Conservation (phyloP, 2,797 vertebrate genomes). For the Epinephelus awoara region DNA sequence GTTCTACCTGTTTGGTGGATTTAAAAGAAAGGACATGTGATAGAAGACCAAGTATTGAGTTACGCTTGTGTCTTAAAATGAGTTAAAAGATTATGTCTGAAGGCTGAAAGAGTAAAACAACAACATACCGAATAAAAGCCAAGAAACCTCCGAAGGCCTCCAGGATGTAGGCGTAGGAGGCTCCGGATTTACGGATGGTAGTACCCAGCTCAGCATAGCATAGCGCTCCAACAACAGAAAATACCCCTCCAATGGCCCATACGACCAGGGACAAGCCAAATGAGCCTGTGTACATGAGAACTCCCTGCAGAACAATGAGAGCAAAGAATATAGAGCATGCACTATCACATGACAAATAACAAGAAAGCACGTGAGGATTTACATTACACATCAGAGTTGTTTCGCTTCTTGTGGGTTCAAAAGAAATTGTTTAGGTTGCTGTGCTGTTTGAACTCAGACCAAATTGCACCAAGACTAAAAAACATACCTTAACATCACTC, state of each 20-base stretch:
- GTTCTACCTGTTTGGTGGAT: background rate
- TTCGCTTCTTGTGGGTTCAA: background rate
- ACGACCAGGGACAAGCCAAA: constrained; percentile 86
- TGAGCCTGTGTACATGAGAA: constrained; percentile 85
- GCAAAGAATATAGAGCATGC: background rate
- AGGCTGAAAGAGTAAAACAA: background rate
- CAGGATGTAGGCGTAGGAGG: constrained; percentile 88
- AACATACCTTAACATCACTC: background rate
- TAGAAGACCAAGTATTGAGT: background rate
- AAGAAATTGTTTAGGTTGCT: no score
- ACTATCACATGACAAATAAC: background rate
- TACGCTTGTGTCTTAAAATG: background rate
- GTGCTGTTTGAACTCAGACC: no score
- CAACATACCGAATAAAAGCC: constrained; percentile 85
- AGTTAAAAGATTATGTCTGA: background rate
- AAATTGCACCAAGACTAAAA: background rate
- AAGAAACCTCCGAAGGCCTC: constrained; percentile 88
- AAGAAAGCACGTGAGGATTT: background rate
- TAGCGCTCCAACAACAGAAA: constrained; percentile 87
- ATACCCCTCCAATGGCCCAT: constrained; percentile 87
- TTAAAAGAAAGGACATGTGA: background rate
- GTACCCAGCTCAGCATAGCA: constrained; percentile 90
- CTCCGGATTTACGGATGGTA: constrained; percentile 88
- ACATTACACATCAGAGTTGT: background rate
- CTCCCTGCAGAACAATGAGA: constrained; percentile 74